Evolutionary conservation across 2,888 invertebrate genomes (phyloP), one percentile per base, ranked within the genome.

Genomic region (Eudemis profundana): DNA sequence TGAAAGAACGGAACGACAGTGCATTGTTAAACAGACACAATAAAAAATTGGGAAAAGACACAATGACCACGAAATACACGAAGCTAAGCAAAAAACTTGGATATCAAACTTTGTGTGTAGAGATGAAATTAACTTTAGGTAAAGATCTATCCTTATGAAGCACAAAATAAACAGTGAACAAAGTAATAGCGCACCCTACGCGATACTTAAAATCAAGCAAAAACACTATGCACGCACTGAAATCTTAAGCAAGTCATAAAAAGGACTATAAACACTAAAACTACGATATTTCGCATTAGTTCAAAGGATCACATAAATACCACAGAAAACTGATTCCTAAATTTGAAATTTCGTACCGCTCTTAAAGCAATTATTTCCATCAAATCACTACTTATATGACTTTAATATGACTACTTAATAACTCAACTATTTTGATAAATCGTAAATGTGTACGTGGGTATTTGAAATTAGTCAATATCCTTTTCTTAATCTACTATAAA

Each of bases 1-100:
- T 72, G 29, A 59, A 51, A 53, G 36, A 57, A 70, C 78, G 73
- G 70, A 61, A 69, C 66, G 69, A 68, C 68, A 59, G 53, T 53
- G 60, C 62, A 51, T 40, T 44, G 68, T 56, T 49, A 33, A 62
- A 57, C 40, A 61, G 63, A 67, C n/a, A 69, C 64, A 57, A 59
- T 17, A 51, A 51, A 19, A 27, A 46, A 53, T 60, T 40, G 21
- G 47, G 60, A 46, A 29, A 65, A 60, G 12, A 4, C 19, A 59
- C 46, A 33, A 51, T 23, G 50, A 65, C 36, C 38, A 59, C 38
- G 38, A 51, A 50, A 15, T 38, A 46, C 29, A 2, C 3, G 38
- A 44, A 64, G 36, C 44, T 36, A 46, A 3, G 5, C 17, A 21
- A 56, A 51, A n/a, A n/a, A 33, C 8, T 33, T 33, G n/a, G n/a